phyloP scores from a whole-genome alignment of 2,797 vertebrate genomes.

The Poecilia gillii region DNA sequence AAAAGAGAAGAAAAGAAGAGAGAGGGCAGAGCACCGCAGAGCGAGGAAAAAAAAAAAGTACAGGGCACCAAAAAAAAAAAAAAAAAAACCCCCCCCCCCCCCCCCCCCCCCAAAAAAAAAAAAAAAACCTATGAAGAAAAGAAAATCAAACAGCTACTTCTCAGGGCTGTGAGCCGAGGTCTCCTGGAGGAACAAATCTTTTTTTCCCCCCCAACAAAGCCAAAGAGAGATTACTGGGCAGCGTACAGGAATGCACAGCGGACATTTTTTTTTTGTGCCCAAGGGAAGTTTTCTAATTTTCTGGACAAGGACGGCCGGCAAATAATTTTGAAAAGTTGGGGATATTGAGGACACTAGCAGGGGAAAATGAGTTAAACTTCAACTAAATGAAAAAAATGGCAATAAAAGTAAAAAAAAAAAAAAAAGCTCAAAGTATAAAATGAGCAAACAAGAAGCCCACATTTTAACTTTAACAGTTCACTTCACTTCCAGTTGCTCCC shows the following conservation, averaged over 20 bases:
- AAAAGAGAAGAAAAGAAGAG: no score
- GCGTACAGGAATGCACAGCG: conserved; percentile 77
- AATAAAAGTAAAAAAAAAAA: conserved; percentile 19
- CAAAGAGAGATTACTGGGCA: conserved; percentile 77
- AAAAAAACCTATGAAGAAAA: conserved; percentile 75
- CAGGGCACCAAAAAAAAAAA: no score
- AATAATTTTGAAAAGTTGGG: conserved; percentile 72
- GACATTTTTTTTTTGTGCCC: conserved; percentile 70
- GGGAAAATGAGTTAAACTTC: conserved; percentile 40
- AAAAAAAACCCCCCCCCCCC: conserved; percentile 2
- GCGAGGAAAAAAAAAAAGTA: no score
- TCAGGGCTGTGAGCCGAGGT: conserved; percentile 78
- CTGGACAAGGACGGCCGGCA: conserved; percentile 69
- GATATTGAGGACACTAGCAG: conserved; percentile 42
- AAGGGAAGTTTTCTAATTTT: conserved; percentile 76
- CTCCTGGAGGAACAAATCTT: conserved; percentile 80
- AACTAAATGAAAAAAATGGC: conserved; percentile 11
- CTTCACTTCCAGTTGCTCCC: not conserved
- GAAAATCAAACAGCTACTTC: conserved; percentile 81
- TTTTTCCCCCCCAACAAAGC: conserved; percentile 78
- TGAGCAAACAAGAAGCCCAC: not conserved
- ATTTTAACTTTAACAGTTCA: not conserved
- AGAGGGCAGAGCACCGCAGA: no score
- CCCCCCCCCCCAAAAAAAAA: conserved; percentile 62
- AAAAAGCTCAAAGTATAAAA: conserved; percentile 11